A percentile compares a stretch with the other conserved stretches of the same genome.
These are phyloP conservation scores for Drosophila lowei DNA, from an alignment of 1,140 invertebrate genomes.

Conservation along the genomic window DNA sequence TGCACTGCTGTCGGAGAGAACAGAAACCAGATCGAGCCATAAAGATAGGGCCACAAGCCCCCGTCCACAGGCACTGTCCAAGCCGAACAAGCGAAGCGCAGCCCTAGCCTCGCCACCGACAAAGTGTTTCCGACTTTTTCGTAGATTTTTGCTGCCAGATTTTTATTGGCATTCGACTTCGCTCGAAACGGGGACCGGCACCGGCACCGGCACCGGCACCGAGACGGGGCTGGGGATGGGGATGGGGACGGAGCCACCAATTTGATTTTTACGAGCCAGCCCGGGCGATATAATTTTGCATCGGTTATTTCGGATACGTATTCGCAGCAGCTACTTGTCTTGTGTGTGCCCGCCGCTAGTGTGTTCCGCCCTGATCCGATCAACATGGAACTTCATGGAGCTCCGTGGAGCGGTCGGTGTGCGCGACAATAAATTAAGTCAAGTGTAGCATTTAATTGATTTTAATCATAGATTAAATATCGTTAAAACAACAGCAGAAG, in stretches of 20 bases:
- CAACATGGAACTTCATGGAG: constrained; percentile 1
- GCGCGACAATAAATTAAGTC: constrained; percentile 78
- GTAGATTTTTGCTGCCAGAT: constrained; percentile 60
- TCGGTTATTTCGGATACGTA: constrained; percentile 16
- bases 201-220: not conserved
- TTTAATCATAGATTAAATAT: constrained; percentile 82
- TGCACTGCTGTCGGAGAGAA: constrained; percentile 16
- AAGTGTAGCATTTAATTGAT: constrained; percentile 81
- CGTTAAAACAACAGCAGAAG: constrained; percentile 67
- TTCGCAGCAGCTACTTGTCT: constrained; percentile 64
- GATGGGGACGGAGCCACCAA: constrained; percentile 25
- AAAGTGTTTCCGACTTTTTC: constrained; percentile 58
- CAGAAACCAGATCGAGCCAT: constrained; percentile 60
- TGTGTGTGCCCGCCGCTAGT: constrained; percentile 17
- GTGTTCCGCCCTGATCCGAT: constrained; percentile 1
- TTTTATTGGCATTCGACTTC: constrained; percentile 66
- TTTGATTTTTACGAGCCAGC: constrained; percentile 74
- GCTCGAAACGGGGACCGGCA: constrained; percentile 1
- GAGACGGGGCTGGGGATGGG: not conserved
- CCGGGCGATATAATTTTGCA: constrained; percentile 30
- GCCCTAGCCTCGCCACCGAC: constrained; percentile 50
- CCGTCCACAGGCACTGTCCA: no score
- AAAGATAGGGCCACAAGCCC: constrained; percentile 58
- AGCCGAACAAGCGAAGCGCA: no score
- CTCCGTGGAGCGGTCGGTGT: not conserved